A percentile compares a stretch with the other conserved stretches of the same genome.
Conservation (phyloP, 2,797 vertebrate species). For the Mormyrops boulengeri region DNA sequence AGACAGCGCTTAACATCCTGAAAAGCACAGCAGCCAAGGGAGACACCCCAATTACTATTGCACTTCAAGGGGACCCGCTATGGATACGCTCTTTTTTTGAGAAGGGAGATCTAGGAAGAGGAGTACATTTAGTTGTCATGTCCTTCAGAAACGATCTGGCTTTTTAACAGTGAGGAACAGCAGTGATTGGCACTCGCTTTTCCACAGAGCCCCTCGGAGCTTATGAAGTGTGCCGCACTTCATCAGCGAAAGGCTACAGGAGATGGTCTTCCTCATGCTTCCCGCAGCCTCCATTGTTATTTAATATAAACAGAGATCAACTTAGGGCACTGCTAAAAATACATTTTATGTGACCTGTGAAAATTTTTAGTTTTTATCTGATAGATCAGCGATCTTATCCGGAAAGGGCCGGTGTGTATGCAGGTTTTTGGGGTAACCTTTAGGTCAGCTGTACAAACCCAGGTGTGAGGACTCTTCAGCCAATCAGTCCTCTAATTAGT, state of each 20-base stretch:
- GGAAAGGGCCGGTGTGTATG: neutral
- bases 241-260: neutral
- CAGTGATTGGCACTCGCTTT: slow-evolving; percentile 53
- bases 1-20: slow-evolving; percentile 63
- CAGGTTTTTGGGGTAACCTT: neutral
- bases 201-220: slow-evolving; percentile 44
- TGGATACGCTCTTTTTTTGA: slow-evolving; percentile 39
- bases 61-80: slow-evolving; percentile 50
- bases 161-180: slow-evolving; percentile 51
- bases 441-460: neutral
- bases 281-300: neutral
- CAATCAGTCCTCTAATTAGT: neutral
- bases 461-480: neutral
- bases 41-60: slow-evolving; percentile 46
- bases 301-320: neutral
- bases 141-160: slow-evolving; percentile 69
- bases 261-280: neutral
- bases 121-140: slow-evolving; percentile 49
- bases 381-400: neutral
- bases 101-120: slow-evolving; percentile 21
- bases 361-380: neutral
- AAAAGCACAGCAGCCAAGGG: slow-evolving; percentile 56
- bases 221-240: slow-evolving; percentile 34
- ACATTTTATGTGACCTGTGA: neutral
- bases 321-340: slow-evolving; percentile 2